phyloP scores from a whole-genome alignment of 2,797 vertebrate species.

The Betta splendens region DNA sequence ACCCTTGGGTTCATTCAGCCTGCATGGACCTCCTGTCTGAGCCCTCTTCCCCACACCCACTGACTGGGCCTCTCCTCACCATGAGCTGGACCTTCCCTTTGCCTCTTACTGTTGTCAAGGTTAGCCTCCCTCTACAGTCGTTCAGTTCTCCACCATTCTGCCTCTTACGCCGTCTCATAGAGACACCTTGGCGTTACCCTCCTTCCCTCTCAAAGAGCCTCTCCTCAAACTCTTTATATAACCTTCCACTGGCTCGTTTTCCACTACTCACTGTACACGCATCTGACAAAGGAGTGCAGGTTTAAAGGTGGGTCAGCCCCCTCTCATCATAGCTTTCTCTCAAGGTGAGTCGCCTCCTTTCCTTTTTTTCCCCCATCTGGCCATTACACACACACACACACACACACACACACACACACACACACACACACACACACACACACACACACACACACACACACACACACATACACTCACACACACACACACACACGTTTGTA shows the following conservation, averaged over 20 bases:
- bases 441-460: too few relatives aligned
- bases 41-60: constrained; percentile 59
- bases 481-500: neutral
- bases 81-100: constrained; percentile 66
- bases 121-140: constrained; percentile 50
- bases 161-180: constrained; percentile 24
- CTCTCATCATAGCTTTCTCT: constrained; percentile 45
- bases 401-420: too few relatives aligned
- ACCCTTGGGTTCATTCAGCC: constrained; percentile 73
- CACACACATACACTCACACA: too few relatives aligned
- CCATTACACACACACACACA: neutral
- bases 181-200: constrained; percentile 42
- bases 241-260: constrained; percentile 35
- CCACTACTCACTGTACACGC: constrained; percentile 20
- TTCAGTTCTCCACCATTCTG: constrained; percentile 41
- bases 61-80: constrained; percentile 65
- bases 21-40: constrained; percentile 61
- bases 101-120: constrained; percentile 72
- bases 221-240: constrained; percentile 37
- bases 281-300: constrained; percentile 46
- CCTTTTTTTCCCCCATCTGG: constrained; percentile 24
- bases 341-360: constrained; percentile 47
- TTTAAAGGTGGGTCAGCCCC: constrained; percentile 45
- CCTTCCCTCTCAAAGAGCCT: constrained; percentile 50
- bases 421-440: too few relatives aligned